Percentiles rank a stretch among this genome's conserved stretches.
These are phyloP conservation scores for Colletes gigas DNA, from an alignment of 1,140 invertebrate species.

Conservation along the genomic window DNA sequence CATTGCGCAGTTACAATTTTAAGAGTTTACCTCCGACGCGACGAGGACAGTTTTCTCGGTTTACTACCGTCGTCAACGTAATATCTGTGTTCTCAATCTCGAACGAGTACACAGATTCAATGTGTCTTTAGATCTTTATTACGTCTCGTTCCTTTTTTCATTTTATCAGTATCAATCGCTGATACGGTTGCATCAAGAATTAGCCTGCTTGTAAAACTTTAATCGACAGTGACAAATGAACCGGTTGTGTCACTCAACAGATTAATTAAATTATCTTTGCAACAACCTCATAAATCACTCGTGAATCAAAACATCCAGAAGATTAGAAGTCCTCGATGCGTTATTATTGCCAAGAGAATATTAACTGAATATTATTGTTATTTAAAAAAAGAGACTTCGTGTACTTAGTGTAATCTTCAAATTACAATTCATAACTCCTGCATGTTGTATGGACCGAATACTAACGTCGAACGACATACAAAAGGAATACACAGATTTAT, in stretches of 20 bases:
- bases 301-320: neutral
- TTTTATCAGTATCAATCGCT: neutral
- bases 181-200: neutral
- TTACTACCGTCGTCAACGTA: slow-evolving; percentile 5
- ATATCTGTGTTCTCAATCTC: slow-evolving; percentile 16
- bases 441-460: no score
- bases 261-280: neutral
- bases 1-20: neutral
- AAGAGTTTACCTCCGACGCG: neutral
- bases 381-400: neutral
- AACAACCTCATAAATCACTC: neutral
- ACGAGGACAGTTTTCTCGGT: slow-evolving; percentile 6
- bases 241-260: neutral
- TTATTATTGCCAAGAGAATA: no score
- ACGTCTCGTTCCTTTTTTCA: neutral
- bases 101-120: neutral
- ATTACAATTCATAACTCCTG: no score
- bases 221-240: neutral
- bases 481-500: neutral
- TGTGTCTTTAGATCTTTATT: slow-evolving; percentile 4
- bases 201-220: neutral
- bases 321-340: no score
- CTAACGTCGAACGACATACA: neutral
- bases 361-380: neutral
- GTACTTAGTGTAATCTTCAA: no score